Percentiles rank a stretch among this genome's conserved stretches.
Evolutionary conservation across 1,140 invertebrate genomes (phyloP).

Genomic region (Palaemon carinicauda): DNA sequence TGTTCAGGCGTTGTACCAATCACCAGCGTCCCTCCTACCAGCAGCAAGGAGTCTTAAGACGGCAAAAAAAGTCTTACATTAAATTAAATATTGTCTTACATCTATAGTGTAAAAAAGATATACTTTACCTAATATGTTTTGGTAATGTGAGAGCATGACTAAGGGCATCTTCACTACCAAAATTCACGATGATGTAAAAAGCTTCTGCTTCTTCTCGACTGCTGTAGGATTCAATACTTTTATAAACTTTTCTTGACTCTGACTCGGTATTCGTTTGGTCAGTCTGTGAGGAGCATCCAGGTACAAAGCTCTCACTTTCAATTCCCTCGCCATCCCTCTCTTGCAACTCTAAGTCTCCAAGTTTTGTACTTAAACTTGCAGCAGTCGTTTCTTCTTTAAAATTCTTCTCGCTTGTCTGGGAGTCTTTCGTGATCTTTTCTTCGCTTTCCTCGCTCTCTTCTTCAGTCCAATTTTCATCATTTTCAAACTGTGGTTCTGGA

Average conservation of each 20-base stretch:
- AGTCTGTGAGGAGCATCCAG: too few species aligned
- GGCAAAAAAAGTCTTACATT: too few species aligned
- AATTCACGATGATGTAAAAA: conserved; percentile 50
- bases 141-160: conserved; percentile 33
- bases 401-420: conserved; percentile 17
- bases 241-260: background rate
- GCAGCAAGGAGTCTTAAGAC: too few species aligned
- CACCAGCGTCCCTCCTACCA: too few species aligned
- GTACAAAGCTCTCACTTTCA: too few species aligned
- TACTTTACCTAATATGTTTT: conserved; percentile 16
- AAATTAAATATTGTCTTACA: background rate
- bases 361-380: background rate
- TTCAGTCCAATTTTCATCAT: conserved; percentile 2
- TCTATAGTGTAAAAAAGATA: background rate
- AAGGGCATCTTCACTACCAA: conserved; percentile 39
- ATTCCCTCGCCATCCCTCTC: too few species aligned
- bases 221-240: background rate
- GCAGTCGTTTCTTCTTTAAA: background rate
- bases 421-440: conserved; percentile 29
- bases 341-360: too few species aligned
- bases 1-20: too few species aligned
- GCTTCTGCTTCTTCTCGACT: conserved; percentile 42
- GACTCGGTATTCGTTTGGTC: background rate
- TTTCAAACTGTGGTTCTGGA: background rate
- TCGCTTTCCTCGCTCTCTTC: conserved; percentile 20